Conservation (phyloP, 2,797 vertebrate species). For the Spondyliosoma cantharus region DNA sequence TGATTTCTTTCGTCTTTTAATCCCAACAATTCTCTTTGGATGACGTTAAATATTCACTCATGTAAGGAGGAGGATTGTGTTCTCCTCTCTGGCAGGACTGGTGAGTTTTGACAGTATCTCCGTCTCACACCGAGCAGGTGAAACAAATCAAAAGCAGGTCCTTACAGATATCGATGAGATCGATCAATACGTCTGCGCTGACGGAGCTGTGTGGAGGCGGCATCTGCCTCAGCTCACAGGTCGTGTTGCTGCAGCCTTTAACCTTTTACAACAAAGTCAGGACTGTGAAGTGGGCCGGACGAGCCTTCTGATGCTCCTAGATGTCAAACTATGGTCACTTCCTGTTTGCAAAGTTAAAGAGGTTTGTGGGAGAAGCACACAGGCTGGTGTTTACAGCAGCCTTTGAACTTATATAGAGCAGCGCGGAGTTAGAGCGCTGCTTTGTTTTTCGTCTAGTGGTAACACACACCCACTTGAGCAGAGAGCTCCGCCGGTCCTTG, state of each 20-base stretch:
- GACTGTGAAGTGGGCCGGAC: neutral
- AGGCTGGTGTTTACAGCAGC: neutral
- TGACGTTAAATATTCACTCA: neutral
- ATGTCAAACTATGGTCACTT: conserved; percentile 5
- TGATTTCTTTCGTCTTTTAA: neutral
- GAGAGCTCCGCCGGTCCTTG: conserved; percentile 22
- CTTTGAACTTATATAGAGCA: conserved; percentile 25
- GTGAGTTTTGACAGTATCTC: neutral
- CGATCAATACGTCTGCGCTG: conserved; percentile 20
- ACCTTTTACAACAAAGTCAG: conserved; percentile 11
- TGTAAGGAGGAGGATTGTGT: neutral
- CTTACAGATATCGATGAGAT: conserved; percentile 24
- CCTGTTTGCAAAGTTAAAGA: conserved; percentile 34
- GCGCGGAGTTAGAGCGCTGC: neutral
- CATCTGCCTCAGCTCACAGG: neutral
- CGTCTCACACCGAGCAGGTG: conserved; percentile 5
- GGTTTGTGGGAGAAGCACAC: conserved; percentile 11
- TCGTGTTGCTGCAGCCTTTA: conserved; percentile 9
- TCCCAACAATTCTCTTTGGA: neutral
- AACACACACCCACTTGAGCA: conserved; percentile 24
- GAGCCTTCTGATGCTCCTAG: neutral
- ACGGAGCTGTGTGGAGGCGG: neutral
- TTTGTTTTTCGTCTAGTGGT: conserved; percentile 9
- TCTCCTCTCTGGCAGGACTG: neutral
- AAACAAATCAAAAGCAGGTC: conserved; percentile 28